phyloP scores from a whole-genome alignment of 2,113 vertebrate species.

The Hippoglossus stenolepis region DNA sequence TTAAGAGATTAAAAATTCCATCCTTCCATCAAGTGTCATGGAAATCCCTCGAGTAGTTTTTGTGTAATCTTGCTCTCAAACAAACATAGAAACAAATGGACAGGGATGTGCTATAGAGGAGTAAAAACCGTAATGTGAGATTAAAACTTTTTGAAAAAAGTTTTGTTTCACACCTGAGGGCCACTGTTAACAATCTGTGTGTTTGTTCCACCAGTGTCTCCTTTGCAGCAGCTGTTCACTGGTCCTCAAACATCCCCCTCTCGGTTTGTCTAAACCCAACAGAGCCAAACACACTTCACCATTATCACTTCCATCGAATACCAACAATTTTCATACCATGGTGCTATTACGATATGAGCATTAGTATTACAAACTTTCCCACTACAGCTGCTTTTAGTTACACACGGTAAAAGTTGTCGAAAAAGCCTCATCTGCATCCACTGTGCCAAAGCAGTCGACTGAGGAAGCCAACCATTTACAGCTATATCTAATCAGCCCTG shows the following conservation, averaged over 20 bases:
- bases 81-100: no score
- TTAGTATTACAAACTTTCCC: neutral
- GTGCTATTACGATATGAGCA: neutral
- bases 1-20: no score
- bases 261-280: no score
- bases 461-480: slow-evolving; percentile 12
- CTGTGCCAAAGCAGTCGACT: slow-evolving; percentile 21
- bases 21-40: no score
- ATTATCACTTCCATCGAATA: neutral
- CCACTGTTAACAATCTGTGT: no score
- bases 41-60: no score
- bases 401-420: neutral
- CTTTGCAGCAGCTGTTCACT: slow-evolving; percentile 12
- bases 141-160: neutral
- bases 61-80: no score
- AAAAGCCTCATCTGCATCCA: neutral
- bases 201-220: neutral
- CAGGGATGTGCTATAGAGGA: no score
- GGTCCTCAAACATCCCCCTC: slow-evolving; percentile 13
- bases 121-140: neutral
- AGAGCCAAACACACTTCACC: no score
- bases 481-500: slow-evolving; percentile 6
- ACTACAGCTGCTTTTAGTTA: neutral
- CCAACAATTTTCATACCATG: neutral
- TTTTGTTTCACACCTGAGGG: neutral